Base-by-base conservation (phyloP, 2,797 vertebrate genomes). In the Oreonectes daqikongensis region DNA sequence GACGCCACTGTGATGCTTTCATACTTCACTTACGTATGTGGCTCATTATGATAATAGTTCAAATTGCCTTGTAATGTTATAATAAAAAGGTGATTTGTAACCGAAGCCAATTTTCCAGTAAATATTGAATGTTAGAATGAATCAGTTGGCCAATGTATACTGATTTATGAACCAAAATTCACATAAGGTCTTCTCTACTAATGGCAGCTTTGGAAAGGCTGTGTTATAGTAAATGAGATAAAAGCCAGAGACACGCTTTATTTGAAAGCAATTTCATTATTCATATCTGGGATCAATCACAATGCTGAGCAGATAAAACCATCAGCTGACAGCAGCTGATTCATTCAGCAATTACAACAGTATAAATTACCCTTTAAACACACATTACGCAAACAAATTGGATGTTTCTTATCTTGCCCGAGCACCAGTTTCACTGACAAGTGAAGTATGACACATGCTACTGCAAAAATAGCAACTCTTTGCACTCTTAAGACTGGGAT, bases 321-420 rank as follows among this genome's bases (percentile, higher is more conserved):
- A 57, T 40, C 69, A 82, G 85, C 72, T 85, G 77, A 79, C 73
- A 80, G 60, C 67, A 67, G 81, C 70, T 69, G 75, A 83, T 79
- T 87, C 77, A 72, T 87, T 88, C 82, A 80, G 77, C 77, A 81
- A 79, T 70, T 81, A 78, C 52, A 61, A 59, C 59, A 10, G 76
- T 70, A 86, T 77, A 76, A 86, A 89, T 68, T 64, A 67, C 64
- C 26, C 48, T 46, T 77, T 80, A 85, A 28, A 86, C 40, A 82
- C 79, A 69, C 76, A 79, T 66, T 63, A 75, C 28, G 64, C 70
- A 88, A 86, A 86, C 79, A 84, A 82, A 87, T 82, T 78, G 82
- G 76, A 84, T 60, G 44, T 53, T 12, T 69, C 69, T 83, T 81
- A 85, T 79, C 78, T 80, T 81, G 52, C 70, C 52, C 52, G 42